Base-by-base conservation (phyloP, 2,113 vertebrate genomes). In the Numida meleagris region DNA sequence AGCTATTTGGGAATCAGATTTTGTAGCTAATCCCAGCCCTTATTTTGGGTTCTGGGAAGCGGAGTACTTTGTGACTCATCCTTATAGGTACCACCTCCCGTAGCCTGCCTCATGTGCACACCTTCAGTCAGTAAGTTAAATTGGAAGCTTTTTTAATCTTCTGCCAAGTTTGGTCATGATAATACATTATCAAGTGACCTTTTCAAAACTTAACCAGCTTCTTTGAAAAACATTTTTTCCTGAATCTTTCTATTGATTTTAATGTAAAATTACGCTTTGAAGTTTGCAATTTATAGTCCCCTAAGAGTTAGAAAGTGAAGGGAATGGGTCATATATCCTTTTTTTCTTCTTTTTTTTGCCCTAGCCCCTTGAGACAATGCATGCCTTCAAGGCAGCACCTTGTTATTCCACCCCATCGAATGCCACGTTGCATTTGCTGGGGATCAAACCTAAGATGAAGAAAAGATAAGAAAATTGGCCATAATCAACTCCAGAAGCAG, bases 391-490 rank as follows among this genome's bases (percentile, higher is more conserved):
- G 97, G 97, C 98, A 89, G 97, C 98, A 98, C 98, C 98, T 98
- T 98, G 97, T 98, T 97, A 95, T 97, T 97, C 96, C 97, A 97
- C 90, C 94, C 95, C 89, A 82, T 97, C 40, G 97, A 97, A 98
- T 98, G 98, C 98, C 98, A 98, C 97, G 91, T 98, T 98, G 98
- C 98, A 97, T 99, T 98, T 98, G 97, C 98, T 89, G 96, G 97
- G 98, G 98, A 98, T 99, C 98, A 98, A 98, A 97, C 97, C 92
- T 84, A 93, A 97, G 98, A 98, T 98, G 98, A 97, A 98, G 98
- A 94, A 97, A 98, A 99, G 99, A 99, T 99, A 99, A 99, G 99
- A 99, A 98, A 98, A 98, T 98, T 98, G 98, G 96, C 97, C 96
- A 90, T 99, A 99, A 99, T 99, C 98, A 98, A 98, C 98, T 98